phyloP scores from a whole-genome alignment of 2,888 invertebrate species.

The Drosophila robusta region DNA sequence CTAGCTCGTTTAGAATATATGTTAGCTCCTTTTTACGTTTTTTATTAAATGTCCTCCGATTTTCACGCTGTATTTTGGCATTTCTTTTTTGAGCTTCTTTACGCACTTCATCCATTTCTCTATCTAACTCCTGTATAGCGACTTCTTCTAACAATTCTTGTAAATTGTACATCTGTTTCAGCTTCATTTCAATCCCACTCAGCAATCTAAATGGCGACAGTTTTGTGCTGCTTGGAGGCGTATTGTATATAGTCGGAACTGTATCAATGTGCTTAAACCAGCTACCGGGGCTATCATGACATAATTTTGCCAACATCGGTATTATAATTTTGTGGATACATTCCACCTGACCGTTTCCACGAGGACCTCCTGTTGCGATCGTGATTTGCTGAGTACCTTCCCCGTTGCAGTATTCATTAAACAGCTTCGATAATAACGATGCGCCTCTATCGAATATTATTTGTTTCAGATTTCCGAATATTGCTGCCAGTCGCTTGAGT shows the following conservation, averaged over 20 bases:
- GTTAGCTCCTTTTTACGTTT: not conserved
- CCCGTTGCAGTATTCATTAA: not conserved
- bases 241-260: not conserved
- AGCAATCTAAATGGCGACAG: not conserved
- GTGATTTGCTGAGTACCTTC: conserved; percentile 1
- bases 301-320: not conserved
- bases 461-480: too few species aligned
- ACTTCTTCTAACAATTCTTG: too few species aligned
- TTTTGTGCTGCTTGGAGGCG: not conserved
- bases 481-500: too few species aligned
- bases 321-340: not conserved
- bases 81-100: not conserved
- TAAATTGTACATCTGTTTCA: not conserved
- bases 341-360: not conserved
- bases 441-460: not conserved
- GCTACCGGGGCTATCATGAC: not conserved
- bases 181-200: not conserved
- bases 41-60: too few species aligned
- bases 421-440: not conserved
- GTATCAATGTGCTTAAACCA: conserved; percentile 1
- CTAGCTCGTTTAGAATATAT: not conserved
- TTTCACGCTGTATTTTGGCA: not conserved
- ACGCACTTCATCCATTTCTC: not conserved
- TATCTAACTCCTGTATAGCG: not conserved
- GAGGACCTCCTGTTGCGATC: not conserved